Evolutionary conservation across 2,113 vertebrate genomes (phyloP).

Genomic region (Pycnonotus jocosus): DNA sequence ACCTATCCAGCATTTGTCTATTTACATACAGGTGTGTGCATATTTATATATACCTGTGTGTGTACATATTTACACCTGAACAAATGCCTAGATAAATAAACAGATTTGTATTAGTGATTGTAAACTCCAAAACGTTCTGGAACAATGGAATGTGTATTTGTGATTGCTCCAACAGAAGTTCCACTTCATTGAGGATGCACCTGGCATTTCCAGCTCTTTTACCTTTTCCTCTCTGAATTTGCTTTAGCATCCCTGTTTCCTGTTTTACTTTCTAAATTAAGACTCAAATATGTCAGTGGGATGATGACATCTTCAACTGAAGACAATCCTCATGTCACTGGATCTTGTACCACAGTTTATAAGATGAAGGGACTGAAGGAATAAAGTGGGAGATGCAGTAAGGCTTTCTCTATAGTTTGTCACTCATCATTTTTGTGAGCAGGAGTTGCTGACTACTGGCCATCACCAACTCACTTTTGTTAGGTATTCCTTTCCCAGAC

Average conservation of each 20-base stretch:
- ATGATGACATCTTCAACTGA: not conserved
- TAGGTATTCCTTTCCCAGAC: not conserved
- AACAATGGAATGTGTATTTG: not conserved
- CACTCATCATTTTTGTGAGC: not conserved
- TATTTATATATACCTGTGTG: not conserved
- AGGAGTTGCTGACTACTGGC: not conserved
- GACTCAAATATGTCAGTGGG: not conserved
- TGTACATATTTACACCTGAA: not conserved
- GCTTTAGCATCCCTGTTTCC: not conserved
- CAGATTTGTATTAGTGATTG: not conserved
- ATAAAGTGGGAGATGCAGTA: not conserved
- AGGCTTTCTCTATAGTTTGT: not conserved
- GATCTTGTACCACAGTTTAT: not conserved
- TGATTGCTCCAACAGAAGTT: not conserved
- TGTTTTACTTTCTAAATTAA: not conserved
- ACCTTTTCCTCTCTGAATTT: not conserved
- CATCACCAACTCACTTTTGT: not conserved
- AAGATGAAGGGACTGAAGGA: not conserved
- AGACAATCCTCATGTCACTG: not conserved
- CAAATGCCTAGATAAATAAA: not conserved
- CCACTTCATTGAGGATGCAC: not conserved
- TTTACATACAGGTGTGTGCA: not conserved
- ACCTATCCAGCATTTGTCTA: not conserved
- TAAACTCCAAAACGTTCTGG: not conserved
- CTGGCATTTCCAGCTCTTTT: not conserved